Evolutionary conservation across 2,888 invertebrate species (phyloP).

Genomic region (Cheiracanthium punctorium): DNA sequence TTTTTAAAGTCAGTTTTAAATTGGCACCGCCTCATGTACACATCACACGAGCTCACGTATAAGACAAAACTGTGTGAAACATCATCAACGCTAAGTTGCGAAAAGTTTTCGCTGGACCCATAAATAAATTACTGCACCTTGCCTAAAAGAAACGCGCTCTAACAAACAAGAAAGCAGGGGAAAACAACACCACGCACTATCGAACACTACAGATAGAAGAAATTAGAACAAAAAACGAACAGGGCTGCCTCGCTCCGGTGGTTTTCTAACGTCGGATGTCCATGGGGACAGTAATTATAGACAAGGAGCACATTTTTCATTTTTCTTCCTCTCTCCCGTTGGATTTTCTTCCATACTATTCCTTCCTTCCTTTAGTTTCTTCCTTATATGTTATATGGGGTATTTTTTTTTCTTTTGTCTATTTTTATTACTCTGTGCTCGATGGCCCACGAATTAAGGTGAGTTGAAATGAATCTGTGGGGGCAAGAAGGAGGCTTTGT

Average conservation of each 20-base stretch:
- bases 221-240: not conserved
- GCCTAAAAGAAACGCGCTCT: not conserved
- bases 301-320: conserved; percentile 1
- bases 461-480: not conserved
- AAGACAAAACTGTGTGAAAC: too few species aligned
- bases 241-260: not conserved
- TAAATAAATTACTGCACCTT: too few species aligned
- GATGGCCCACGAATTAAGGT: conserved; percentile 5
- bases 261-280: not conserved
- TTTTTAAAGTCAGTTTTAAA: too few species aligned
- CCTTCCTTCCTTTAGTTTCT: not conserved
- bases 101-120: too few species aligned
- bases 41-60: too few species aligned
- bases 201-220: not conserved
- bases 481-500: not conserved
- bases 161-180: not conserved
- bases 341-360: not conserved
- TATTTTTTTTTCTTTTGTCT: not conserved
- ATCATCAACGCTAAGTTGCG: too few species aligned
- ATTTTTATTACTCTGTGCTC: conserved; percentile 5
- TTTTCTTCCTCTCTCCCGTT: not conserved
- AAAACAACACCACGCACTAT: not conserved
- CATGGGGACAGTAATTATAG: conserved; percentile 8
- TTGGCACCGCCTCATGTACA: too few species aligned
- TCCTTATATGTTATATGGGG: not conserved